Evolutionary conservation across 2,113 vertebrate species (phyloP).

Genomic region (Lontra canadensis): DNA sequence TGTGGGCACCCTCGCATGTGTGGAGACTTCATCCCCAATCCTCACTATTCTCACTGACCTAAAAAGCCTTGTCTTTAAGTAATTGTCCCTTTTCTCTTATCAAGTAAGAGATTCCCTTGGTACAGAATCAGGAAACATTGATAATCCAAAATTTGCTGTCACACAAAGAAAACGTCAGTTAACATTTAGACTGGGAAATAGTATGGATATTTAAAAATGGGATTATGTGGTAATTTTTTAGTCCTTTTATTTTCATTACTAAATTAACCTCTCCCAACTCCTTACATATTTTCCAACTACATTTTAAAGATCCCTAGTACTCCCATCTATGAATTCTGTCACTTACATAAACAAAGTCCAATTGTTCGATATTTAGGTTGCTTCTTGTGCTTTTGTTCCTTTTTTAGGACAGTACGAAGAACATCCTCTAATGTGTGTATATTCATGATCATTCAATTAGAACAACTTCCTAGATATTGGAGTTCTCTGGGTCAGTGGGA

Average conservation of each 20-base stretch:
- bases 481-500: background rate
- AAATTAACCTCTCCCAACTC: background rate
- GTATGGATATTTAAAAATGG: background rate
- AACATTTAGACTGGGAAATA: background rate
- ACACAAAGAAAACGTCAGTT: background rate
- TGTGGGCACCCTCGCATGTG: background rate
- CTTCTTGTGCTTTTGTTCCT: background rate
- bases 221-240: background rate
- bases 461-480: background rate
- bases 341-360: background rate
- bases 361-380: background rate
- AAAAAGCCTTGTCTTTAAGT: background rate
- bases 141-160: background rate
- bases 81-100: background rate
- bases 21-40: background rate
- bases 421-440: background rate
- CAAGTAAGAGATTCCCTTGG: background rate
- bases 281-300: background rate
- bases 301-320: background rate
- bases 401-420: background rate
- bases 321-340: background rate
- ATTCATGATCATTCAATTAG: background rate
- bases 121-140: background rate
- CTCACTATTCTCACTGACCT: background rate
- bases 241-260: background rate